Conservation (phyloP, 1,140 invertebrate genomes). For the Drosophila hydei region DNA sequence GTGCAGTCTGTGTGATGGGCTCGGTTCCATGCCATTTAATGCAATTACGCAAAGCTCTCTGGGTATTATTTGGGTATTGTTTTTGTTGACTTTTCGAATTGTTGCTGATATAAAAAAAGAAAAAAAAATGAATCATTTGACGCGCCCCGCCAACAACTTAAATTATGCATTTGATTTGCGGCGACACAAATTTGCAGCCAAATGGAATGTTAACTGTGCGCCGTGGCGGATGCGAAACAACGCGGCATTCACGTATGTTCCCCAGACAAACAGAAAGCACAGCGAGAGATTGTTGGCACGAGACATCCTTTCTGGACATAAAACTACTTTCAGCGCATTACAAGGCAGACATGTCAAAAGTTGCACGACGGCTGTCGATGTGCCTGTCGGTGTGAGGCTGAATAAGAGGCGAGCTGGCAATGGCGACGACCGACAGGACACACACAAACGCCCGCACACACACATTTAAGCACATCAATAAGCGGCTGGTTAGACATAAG, state of each 20-base stretch:
- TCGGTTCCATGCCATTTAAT: conserved; percentile 78
- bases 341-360: conserved; percentile 75
- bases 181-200: conserved; percentile 19
- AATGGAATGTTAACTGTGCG: conserved; percentile 13
- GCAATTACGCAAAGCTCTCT: conserved; percentile 69
- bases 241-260: conserved; percentile 7
- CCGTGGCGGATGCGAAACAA: background rate
- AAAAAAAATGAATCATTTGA: conserved; percentile 58
- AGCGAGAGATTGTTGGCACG: conserved; percentile 6
- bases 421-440: background rate
- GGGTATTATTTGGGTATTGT: conserved; percentile 2
- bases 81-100: conserved; percentile 21
- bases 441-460: conserved; percentile 7
- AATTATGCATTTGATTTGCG: conserved; percentile 40
- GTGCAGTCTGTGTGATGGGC: conserved; percentile 48
- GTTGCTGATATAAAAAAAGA: conserved; percentile 69
- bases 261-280: conserved; percentile 9
- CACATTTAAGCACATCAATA: conserved; percentile 20
- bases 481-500: conserved; percentile 29
- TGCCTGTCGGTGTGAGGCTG: conserved; percentile 18
- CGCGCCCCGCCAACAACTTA: conserved; percentile 21
- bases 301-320: conserved; percentile 58
- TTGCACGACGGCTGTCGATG: conserved; percentile 72
- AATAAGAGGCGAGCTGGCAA: conserved; percentile 13
- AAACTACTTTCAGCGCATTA: conserved; percentile 73